phyloP scores from a whole-genome alignment of 2,888 invertebrate species.

The Panopea generosa region DNA sequence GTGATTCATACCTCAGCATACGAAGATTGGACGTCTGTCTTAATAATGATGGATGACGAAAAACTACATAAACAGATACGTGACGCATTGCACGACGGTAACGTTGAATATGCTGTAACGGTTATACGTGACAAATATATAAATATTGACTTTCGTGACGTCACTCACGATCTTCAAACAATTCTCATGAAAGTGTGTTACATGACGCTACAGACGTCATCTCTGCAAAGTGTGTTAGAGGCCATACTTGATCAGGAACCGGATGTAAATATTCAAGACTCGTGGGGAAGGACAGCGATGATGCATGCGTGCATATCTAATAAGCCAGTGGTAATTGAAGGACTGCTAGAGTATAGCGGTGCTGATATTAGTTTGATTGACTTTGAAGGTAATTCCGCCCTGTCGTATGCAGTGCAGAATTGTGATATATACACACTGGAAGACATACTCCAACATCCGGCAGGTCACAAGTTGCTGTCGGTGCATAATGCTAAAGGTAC shows the following conservation, averaged over 20 bases:
- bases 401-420: constrained; percentile 71
- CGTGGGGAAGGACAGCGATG: constrained; percentile 71
- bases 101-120: constrained; percentile 47
- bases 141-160: constrained; percentile 72
- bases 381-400: constrained; percentile 73
- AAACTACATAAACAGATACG: constrained; percentile 24
- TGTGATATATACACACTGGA: constrained; percentile 66
- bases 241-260: constrained; percentile 60
- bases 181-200: constrained; percentile 76
- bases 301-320: constrained; percentile 78
- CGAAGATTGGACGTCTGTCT: no score
- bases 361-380: constrained; percentile 68
- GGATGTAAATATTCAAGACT: constrained; percentile 73
- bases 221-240: constrained; percentile 56
- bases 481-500: constrained; percentile 66
- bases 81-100: constrained; percentile 51
- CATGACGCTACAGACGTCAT: constrained; percentile 52
- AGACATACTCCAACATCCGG: constrained; percentile 61
- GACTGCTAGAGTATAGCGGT: constrained; percentile 63
- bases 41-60: constrained; percentile 49
- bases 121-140: constrained; percentile 62
- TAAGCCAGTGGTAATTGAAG: constrained; percentile 61
- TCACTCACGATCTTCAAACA: constrained; percentile 74
- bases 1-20: no score
- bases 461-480: constrained; percentile 46